phyloP scores from a whole-genome alignment of 2,888 invertebrate genomes.

The Pecten maximus region DNA sequence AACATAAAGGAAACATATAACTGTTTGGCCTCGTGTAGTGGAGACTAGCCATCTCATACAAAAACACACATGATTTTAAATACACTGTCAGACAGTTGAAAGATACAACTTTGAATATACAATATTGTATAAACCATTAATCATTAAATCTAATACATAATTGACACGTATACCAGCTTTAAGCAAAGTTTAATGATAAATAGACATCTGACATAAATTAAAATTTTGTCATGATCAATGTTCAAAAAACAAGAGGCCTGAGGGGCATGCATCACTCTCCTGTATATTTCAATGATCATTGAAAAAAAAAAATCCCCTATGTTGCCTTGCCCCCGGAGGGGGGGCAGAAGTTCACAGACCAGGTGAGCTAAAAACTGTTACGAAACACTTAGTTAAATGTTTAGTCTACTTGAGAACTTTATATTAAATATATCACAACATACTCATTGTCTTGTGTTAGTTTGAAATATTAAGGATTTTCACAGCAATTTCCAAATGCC shows the following conservation, averaged over 20 bases:
- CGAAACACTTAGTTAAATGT: too few relatives aligned
- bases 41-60: not conserved
- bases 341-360: too few relatives aligned
- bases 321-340: too few relatives aligned
- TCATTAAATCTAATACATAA: not conserved
- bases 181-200: not conserved
- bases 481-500: not conserved
- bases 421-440: too few relatives aligned
- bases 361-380: too few relatives aligned
- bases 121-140: not conserved
- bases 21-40: not conserved
- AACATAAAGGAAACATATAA: not conserved
- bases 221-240: slow-evolving; percentile 1
- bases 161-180: not conserved
- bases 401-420: too few relatives aligned
- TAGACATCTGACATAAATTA: not conserved
- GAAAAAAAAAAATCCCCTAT: too few relatives aligned
- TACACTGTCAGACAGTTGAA: not conserved
- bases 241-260: not conserved
- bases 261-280: too few relatives aligned
- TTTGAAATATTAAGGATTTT: too few relatives aligned
- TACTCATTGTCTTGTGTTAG: too few relatives aligned
- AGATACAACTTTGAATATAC: not conserved
- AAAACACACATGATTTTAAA: not conserved
- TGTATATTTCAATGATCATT: too few relatives aligned